Base-by-base conservation (phyloP, 30 jellyfish, hydroid and myxozoan genomes). In the Chrysaora quinquecirrha region DNA sequence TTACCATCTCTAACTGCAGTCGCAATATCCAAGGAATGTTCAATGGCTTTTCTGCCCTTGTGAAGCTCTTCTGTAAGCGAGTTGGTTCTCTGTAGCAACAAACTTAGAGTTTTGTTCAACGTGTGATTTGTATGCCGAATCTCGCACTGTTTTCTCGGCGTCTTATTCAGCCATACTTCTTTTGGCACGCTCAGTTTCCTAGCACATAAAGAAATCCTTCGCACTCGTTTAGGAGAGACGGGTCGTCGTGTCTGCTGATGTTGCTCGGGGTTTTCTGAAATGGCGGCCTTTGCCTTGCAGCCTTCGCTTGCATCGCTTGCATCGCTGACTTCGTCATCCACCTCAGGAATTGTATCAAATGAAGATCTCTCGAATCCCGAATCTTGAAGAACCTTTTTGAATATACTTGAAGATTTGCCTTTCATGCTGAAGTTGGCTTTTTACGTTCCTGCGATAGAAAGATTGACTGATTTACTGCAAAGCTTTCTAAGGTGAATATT, bases 311-410 rank as follows among this genome's bases (percentile, higher is more conserved):
- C 77, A 29, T 30, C 56, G 3, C 29, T 75, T 27, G 6, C 58
- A 31, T 38, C 52, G 14, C 56, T 75, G 1, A 30, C 75, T 35
- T 66, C 91, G 50, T 64, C 91, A 3, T 80, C 91, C 2, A 30
- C 81, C 20, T 54, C 85, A 24, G 7, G 18, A 10, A 69, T 69
- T 2, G 81, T 69, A 12, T 69, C 81, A 34, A 69, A 69, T 7
- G 27, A 43, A 24, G 54, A 3, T 9, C 28, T 33, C 4, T 69
- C 63, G 23, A 28, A 69, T 14, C 81, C 81, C 32, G 81, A 33
- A 19, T 7, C 81, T 28, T 38, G 30, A 0, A 69, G 81, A n/a
- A 46, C 49, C 18, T 34, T 32, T 24, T 23, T 69, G 20, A 30
- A 69, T 7, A 69, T 34, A 19, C 66, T 69, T 30, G 64, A 28